These are phyloP conservation scores for Cryptophagus acutangulus DNA, from an alignment of 2,888 invertebrate species.

Conservation along the genomic window DNA sequence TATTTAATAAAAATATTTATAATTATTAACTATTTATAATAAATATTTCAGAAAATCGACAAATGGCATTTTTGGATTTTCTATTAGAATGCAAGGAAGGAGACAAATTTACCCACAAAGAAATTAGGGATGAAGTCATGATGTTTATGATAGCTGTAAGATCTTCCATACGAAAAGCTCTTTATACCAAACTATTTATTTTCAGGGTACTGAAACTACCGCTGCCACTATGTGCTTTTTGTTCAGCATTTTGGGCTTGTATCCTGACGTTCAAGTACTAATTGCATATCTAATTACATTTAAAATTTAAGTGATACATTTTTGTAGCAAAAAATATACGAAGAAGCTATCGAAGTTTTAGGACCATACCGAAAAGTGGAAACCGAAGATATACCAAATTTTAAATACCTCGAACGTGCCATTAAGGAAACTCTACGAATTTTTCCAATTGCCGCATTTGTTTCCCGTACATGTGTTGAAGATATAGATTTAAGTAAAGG, in stretches of 20 bases:
- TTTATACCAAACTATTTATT: too few relatives aligned
- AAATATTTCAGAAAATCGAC: too few relatives aligned
- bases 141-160: too few relatives aligned
- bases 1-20: too few relatives aligned
- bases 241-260: neutral
- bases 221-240: neutral
- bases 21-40: too few relatives aligned
- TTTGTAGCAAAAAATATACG: neutral
- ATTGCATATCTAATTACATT: neutral
- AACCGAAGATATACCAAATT: neutral
- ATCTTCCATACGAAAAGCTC: too few relatives aligned
- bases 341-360: neutral
- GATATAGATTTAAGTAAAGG: neutral
- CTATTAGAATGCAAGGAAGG: too few relatives aligned
- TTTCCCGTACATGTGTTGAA: neutral
- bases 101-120: too few relatives aligned
- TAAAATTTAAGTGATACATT: neutral
- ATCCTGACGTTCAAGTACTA: neutral
- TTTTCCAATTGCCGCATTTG: neutral
- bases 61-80: too few relatives aligned
- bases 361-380: neutral
- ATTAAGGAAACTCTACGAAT: neutral
- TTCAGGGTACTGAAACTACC: conserved; percentile 2
- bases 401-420: neutral
- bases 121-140: too few relatives aligned